phyloP scores from a whole-genome alignment of 2,113 vertebrate species.

The Elaphurus davidianus region DNA sequence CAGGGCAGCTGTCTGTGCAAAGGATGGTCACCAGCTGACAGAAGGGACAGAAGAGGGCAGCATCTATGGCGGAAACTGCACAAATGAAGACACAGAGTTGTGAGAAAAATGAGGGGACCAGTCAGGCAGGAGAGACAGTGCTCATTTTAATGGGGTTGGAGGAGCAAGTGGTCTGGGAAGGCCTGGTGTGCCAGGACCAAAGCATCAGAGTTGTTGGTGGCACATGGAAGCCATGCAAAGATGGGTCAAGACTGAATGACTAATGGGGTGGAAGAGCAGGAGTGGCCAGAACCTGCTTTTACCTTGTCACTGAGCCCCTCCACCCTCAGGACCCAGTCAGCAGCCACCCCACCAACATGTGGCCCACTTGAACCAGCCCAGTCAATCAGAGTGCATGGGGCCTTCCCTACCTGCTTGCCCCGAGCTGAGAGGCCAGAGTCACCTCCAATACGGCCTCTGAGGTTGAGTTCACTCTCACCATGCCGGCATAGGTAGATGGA shows the following conservation, averaged over 20 bases:
- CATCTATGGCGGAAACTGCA: not conserved
- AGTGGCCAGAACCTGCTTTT: not conserved
- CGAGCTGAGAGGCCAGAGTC: slow-evolving; percentile 85
- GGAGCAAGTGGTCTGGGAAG: not conserved
- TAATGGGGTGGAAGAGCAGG: not conserved
- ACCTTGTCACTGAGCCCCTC: not conserved
- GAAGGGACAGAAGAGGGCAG: not conserved
- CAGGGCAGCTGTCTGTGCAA: not conserved
- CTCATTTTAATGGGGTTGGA: not conserved
- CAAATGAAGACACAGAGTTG: not conserved
- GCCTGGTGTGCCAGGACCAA: not conserved
- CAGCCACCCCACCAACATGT: not conserved
- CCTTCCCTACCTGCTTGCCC: slow-evolving; percentile 82
- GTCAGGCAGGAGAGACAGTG: not conserved
- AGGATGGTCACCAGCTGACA: not conserved
- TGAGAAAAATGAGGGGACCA: not conserved
- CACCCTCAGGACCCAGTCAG: not conserved
- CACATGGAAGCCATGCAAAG: not conserved
- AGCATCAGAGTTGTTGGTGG: not conserved
- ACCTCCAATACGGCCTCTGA: slow-evolving; percentile 88
- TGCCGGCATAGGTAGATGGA: slow-evolving; percentile 93
- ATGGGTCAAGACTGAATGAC: not conserved
- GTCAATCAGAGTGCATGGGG: not conserved
- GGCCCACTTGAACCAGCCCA: not conserved
- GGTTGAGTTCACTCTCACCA: slow-evolving; percentile 93